Evolutionary conservation across 1,140 invertebrate species (phyloP), one percentile per base, ranked within the genome.

Genomic region (Drosophila rhopaloa): DNA sequence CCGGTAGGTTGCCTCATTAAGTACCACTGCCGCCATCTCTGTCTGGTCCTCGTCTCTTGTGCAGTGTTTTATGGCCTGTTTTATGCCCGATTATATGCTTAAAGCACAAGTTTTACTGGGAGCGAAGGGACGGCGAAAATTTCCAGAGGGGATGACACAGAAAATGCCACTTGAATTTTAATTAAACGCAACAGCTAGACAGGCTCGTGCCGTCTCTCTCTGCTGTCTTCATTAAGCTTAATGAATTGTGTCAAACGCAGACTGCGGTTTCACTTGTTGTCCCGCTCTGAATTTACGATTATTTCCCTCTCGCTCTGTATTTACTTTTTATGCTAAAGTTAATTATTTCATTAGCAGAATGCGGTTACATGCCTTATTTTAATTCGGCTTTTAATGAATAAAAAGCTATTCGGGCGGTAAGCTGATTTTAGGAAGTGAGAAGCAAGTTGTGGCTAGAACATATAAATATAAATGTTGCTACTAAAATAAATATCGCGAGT

Each of bases 81-180:
- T 86, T 89, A 89, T 89, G 83, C 76, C 73, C 83, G 83, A 89
- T 88, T 88, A 88, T 88, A 80, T 89, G 83, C 83, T 84, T 77
- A 80, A 89, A 89, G 80, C 83, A 77, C 80, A 86, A 86, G 76
- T 83, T 86, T 72, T 61, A 51, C 48, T 38, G 37, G 61, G 13
- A 50, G 14, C n/a, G n/a, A 50, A 61, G 60, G 59, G 40, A 38
- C 29, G 37, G 46, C 27, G 37, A 16, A 35, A 37, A 24, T 19
- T 14, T 46, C 68, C 62, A 11, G 57, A 50, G 50, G 57, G 37
- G 58, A 48, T 77, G 79, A 88, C 83, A 89, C 71, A 88, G 84
- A 89, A 88, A 88, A 86, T 86, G 83, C 83, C 79, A 84, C 84
- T 89, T 89, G 84, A 89, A 89, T 89, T 89, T 89, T 89, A 89